Conservation (phyloP, 1,140 invertebrate genomes). For the Liolophura sinensis region DNA sequence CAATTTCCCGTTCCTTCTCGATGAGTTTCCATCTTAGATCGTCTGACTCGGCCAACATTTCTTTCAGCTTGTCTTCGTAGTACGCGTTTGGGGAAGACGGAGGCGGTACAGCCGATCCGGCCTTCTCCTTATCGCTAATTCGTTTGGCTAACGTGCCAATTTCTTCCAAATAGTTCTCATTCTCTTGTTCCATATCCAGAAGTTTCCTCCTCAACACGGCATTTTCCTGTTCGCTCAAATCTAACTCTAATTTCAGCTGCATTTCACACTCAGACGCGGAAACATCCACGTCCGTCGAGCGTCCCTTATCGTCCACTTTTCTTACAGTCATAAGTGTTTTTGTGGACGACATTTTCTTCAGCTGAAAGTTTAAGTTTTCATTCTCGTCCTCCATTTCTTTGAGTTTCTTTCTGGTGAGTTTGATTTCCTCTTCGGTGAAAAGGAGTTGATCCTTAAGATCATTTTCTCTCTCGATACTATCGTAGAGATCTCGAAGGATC, state of each 20-base stretch:
- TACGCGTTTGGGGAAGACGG: constrained; percentile 39
- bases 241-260: constrained; percentile 73
- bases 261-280: background rate
- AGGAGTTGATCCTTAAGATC: constrained; percentile 88
- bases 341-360: constrained; percentile 84
- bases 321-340: constrained; percentile 14
- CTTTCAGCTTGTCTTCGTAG: constrained; percentile 46
- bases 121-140: constrained; percentile 34
- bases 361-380: constrained; percentile 86
- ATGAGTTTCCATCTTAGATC: constrained; percentile 76
- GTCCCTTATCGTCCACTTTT: background rate
- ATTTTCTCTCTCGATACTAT: constrained; percentile 87
- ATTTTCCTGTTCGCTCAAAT: constrained; percentile 86
- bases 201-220: constrained; percentile 78
- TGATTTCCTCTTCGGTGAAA: constrained; percentile 88
- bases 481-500: constrained; percentile 82
- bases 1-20: constrained; percentile 81
- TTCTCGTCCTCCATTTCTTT: constrained; percentile 90
- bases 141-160: constrained; percentile 75
- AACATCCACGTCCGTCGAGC: background rate
- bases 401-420: constrained; percentile 78
- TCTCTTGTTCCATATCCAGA: constrained; percentile 81
- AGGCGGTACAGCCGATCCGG: constrained; percentile 20
- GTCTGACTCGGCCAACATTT: constrained; percentile 61
- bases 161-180: constrained; percentile 71